Percentiles rank a stretch among this genome's conserved stretches.
Evolutionary conservation across 92 coral and sea anemone genomes (phyloP).

Genomic region (Actinostola sp.): DNA sequence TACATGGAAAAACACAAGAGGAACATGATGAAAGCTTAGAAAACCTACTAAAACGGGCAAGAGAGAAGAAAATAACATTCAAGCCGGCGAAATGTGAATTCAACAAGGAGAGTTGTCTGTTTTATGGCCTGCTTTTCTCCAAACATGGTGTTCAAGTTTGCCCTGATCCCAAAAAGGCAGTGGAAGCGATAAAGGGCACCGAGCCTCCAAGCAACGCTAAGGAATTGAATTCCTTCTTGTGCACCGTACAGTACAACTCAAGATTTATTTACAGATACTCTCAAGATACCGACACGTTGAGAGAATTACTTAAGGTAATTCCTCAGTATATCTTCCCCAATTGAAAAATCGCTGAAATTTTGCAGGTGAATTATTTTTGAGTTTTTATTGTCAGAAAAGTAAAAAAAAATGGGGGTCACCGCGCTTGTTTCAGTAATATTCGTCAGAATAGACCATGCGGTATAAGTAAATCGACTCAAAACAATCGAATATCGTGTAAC

Average conservation of each 20-base stretch:
- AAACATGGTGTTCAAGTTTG: slow-evolving; percentile 11
- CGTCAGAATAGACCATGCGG: no score
- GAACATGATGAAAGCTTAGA: slow-evolving; percentile 47
- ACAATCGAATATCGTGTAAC: no score
- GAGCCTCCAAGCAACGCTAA: not conserved
- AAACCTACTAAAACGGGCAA: slow-evolving; percentile 6
- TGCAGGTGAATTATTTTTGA: no score
- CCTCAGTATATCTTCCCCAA: no score
- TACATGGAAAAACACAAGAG: slow-evolving; percentile 27
- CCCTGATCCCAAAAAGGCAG: slow-evolving; percentile 22
- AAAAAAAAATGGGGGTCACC: no score
- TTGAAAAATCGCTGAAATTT: no score
- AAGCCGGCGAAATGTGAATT: slow-evolving; percentile 33
- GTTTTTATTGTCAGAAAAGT: no score
- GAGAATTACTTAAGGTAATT: not conserved
- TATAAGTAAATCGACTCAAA: no score
- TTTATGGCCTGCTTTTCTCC: slow-evolving; percentile 14
- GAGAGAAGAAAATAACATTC: slow-evolving; percentile 25
- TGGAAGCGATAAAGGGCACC: slow-evolving; percentile 26
- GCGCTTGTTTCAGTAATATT: no score
- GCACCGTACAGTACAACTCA: not conserved
- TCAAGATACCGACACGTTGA: not conserved
- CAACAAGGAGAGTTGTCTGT: slow-evolving; percentile 11
- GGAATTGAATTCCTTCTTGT: not conserved
- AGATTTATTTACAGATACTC: slow-evolving; percentile 6